These are phyloP conservation scores for Cylas formicarius DNA, from an alignment of 1,140 invertebrate species.

Conservation along the genomic window DNA sequence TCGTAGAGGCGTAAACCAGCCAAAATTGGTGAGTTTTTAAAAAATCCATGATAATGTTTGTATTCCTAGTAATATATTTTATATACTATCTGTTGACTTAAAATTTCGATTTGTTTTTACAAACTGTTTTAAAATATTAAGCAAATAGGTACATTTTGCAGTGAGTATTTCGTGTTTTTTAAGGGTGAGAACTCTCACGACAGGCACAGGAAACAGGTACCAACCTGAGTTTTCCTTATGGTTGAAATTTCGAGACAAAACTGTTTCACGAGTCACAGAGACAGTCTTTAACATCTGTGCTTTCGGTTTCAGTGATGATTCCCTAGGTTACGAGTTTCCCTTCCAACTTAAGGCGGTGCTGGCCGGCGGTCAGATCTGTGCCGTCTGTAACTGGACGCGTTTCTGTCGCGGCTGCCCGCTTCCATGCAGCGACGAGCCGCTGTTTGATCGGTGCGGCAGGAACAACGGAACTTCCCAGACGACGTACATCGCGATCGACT, in stretches of 20 bases:
- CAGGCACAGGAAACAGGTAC: too few relatives aligned
- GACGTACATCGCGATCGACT: slow-evolving; percentile 67
- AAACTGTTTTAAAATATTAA: too few relatives aligned
- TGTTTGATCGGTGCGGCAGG: slow-evolving; percentile 34
- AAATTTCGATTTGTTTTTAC: too few relatives aligned
- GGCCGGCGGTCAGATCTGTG: slow-evolving; percentile 65
- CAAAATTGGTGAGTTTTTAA: too few relatives aligned
- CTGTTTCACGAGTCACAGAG: not conserved
- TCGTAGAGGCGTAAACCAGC: too few relatives aligned
- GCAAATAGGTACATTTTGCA: too few relatives aligned
- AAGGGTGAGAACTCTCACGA: too few relatives aligned
- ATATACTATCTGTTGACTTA: too few relatives aligned
- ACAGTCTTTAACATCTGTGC: slow-evolving; percentile 3
- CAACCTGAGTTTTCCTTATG: too few relatives aligned
- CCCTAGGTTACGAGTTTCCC: slow-evolving; percentile 81
- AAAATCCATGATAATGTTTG: too few relatives aligned
- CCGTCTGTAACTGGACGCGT: slow-evolving; percentile 74
- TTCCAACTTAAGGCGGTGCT: slow-evolving; percentile 73
- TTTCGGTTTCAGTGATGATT: slow-evolving; percentile 68
- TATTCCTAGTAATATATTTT: too few relatives aligned
- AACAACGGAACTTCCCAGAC: slow-evolving; percentile 16
- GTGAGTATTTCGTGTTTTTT: too few relatives aligned
- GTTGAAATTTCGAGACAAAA: not conserved
- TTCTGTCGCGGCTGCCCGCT: slow-evolving; percentile 81
- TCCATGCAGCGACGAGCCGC: slow-evolving; percentile 53